A percentile compares a stretch with the other conserved stretches of the same genome.
Conservation (phyloP, 2,113 vertebrate genomes). For the Engystomops pustulosus region DNA sequence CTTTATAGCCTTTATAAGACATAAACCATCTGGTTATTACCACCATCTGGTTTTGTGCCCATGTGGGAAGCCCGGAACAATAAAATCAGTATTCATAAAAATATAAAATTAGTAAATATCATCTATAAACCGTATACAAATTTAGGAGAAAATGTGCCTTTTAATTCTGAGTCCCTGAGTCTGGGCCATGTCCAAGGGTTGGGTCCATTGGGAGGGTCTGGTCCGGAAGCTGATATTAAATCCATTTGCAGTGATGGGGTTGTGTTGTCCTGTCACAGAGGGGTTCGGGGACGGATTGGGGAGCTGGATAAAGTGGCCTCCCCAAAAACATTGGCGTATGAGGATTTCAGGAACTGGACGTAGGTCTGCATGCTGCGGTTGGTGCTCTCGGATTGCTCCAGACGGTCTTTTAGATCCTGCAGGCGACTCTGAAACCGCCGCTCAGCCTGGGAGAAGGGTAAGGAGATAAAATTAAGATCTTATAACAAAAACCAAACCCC, state of each 20-base stretch:
- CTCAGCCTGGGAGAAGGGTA: constrained; percentile 73
- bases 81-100: neutral
- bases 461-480: neutral
- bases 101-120: neutral
- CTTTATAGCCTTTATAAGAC: no score
- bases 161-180: neutral
- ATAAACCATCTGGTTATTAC: no score
- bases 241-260: no score
- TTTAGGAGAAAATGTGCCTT: neutral
- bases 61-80: no score
- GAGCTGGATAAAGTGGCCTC: constrained; percentile 78
- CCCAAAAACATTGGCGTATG: constrained; percentile 88
- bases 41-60: no score
- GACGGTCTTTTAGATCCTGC: constrained; percentile 87
- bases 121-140: neutral
- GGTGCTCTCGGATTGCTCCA: constrained; percentile 92
- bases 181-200: no score
- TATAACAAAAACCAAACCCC: neutral
- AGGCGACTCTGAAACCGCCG: constrained; percentile 82
- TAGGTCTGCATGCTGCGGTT: constrained; percentile 96
- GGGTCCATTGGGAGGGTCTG: no score
- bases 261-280: constrained; percentile 63
- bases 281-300: constrained; percentile 74
- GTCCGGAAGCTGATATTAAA: no score
- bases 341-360: constrained; percentile 92